Evolutionary conservation across 1,140 invertebrate species (phyloP).

Genomic region (Atopsyche davidsoni): DNA sequence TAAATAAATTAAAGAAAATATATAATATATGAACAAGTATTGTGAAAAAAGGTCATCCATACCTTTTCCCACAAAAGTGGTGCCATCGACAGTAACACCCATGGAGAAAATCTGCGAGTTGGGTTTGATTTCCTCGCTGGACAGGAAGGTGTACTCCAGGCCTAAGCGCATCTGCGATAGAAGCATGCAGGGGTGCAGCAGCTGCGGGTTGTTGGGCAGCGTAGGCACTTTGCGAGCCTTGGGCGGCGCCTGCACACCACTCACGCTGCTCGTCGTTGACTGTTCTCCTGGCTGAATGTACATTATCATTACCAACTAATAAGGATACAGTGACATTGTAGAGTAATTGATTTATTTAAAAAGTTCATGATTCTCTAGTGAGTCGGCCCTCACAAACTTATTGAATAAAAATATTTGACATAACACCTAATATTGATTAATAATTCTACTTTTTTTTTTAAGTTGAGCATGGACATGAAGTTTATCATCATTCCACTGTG

Average conservation of each 20-base stretch:
- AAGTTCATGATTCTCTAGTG: no score
- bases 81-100: slow-evolving; percentile 47
- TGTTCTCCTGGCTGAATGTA: no score
- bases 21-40: slow-evolving; percentile 5
- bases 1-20: no score
- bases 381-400: no score
- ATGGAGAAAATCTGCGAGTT: slow-evolving; percentile 50
- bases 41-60: slow-evolving; percentile 12
- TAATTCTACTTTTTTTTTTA: no score
- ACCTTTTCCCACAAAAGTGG: slow-evolving; percentile 47
- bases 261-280: not conserved
- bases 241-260: slow-evolving; percentile 32
- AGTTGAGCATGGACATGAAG: no score
- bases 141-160: slow-evolving; percentile 56
- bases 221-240: slow-evolving; percentile 42
- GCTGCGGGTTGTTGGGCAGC: slow-evolving; percentile 52
- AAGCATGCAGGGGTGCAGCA: slow-evolving; percentile 66
- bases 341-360: no score
- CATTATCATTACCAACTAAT: no score
- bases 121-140: slow-evolving; percentile 53
- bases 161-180: slow-evolving; percentile 65
- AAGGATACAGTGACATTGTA: no score
- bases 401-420: no score
- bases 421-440: no score
- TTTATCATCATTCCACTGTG: no score